Percentiles rank a stretch among this genome's conserved stretches.
Conservation (phyloP, 2,797 vertebrate genomes). For the Miichthys miiuy region DNA sequence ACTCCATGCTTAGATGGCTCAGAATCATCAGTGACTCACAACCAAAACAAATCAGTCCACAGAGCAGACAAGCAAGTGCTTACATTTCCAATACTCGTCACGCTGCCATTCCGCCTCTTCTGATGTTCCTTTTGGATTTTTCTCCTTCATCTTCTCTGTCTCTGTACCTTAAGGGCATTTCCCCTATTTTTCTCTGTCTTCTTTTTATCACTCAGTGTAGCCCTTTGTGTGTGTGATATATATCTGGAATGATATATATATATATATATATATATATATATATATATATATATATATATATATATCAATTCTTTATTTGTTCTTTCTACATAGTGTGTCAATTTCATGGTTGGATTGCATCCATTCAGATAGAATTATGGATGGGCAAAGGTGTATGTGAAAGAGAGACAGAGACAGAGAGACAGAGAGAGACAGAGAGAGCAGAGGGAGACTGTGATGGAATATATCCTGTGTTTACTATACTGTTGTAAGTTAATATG, state of each 20-base stretch:
- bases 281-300: no score
- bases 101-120: constrained; percentile 51
- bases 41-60: constrained; percentile 70
- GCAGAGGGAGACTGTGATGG: not conserved
- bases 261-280: no score
- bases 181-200: constrained; percentile 30
- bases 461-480: not conserved
- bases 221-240: constrained; percentile 34
- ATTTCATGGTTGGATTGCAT: constrained; percentile 51
- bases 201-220: constrained; percentile 26
- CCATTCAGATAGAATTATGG: constrained; percentile 45
- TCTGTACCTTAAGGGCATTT: constrained; percentile 48
- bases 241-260: constrained; percentile 7
- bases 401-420: no score
- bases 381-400: constrained; percentile 7
- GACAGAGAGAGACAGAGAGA: no score
- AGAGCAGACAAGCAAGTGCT: constrained; percentile 53
- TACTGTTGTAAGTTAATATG: constrained; percentile 1
- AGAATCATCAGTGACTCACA: constrained; percentile 72
- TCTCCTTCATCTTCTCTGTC: constrained; percentile 29
- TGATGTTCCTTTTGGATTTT: constrained; percentile 58
- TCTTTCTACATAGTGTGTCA: constrained; percentile 14
- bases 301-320: constrained; percentile 16
- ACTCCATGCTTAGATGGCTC: constrained; percentile 42
- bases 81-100: constrained; percentile 51